phyloP scores from a whole-genome alignment of 2,113 vertebrate genomes.

The Raphicerus campestris region DNA sequence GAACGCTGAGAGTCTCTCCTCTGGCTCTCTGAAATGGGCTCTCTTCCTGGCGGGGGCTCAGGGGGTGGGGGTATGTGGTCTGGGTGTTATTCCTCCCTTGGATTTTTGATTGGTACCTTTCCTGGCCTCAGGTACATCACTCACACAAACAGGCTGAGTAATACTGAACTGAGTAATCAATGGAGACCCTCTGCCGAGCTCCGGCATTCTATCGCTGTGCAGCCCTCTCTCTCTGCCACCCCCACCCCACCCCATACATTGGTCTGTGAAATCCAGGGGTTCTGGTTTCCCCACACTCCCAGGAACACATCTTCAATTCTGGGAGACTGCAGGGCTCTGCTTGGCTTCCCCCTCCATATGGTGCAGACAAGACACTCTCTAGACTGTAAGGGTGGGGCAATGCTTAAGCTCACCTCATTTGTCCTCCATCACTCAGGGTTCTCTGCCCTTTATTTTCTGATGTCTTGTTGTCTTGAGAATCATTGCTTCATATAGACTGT shows the following conservation, averaged over 20 bases:
- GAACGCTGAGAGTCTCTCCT: neutral
- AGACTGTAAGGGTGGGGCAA: no score
- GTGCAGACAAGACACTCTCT: neutral
- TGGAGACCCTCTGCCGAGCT: neutral
- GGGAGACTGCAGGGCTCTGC: neutral
- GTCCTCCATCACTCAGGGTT: neutral
- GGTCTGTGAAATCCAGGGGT: neutral
- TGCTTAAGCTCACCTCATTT: neutral
- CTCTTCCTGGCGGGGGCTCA: neutral
- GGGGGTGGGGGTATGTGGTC: neutral
- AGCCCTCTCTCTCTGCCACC: neutral
- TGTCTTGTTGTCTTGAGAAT: neutral
- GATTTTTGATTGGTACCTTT: neutral
- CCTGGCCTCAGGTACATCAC: neutral
- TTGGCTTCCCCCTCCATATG: neutral
- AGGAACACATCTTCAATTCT: neutral
- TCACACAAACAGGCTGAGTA: neutral
- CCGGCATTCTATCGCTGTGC: neutral
- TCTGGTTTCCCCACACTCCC: neutral
- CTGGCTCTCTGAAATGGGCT: neutral
- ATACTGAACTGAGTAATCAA: neutral
- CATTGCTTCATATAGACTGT: neutral
- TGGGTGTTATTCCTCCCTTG: neutral
- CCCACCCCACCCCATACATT: accelerated
- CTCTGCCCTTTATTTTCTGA: neutral